phyloP scores from a whole-genome alignment of 2,888 invertebrate species.

The Tridacna crocea region DNA sequence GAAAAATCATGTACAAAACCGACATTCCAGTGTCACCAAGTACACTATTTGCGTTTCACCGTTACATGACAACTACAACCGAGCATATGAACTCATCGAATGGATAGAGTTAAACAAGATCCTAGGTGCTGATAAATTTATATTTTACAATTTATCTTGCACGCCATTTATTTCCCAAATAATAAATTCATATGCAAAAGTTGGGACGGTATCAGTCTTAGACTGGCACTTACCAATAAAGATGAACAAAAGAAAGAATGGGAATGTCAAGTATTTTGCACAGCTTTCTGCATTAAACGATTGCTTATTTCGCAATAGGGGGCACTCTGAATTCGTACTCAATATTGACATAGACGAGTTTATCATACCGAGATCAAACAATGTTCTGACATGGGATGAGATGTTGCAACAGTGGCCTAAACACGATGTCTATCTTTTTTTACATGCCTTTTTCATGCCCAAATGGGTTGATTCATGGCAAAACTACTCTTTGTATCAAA shows the following conservation, averaged over 20 bases:
- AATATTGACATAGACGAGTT: constrained; percentile 82
- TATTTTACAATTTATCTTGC: constrained; percentile 72
- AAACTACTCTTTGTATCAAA: not conserved
- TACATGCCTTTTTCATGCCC: constrained; percentile 72
- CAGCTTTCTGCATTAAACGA: constrained; percentile 81
- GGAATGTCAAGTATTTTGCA: constrained; percentile 80
- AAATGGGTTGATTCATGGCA: constrained; percentile 60
- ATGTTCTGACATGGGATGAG: constrained; percentile 60
- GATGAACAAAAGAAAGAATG: constrained; percentile 45
- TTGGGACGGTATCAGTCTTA: constrained; percentile 71
- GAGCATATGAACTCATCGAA: constrained; percentile 78
- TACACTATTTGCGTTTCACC: constrained; percentile 76
- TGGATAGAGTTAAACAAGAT: constrained; percentile 80
- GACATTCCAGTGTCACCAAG: constrained; percentile 6
- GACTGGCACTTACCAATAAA: constrained; percentile 78
- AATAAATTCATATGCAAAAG: constrained; percentile 69
- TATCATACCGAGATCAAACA: constrained; percentile 73
- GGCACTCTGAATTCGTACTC: constrained; percentile 73
- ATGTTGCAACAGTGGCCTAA: constrained; percentile 6
- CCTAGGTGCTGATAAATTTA: constrained; percentile 78
- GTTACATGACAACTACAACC: constrained; percentile 67
- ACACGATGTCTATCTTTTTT: constrained; percentile 54
- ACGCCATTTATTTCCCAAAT: constrained; percentile 46
- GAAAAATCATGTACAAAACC: not conserved
- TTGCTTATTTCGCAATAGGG: constrained; percentile 78